phyloP scores from a whole-genome alignment of 2,888 invertebrate genomes.

The Drosophila fulvimacula region DNA sequence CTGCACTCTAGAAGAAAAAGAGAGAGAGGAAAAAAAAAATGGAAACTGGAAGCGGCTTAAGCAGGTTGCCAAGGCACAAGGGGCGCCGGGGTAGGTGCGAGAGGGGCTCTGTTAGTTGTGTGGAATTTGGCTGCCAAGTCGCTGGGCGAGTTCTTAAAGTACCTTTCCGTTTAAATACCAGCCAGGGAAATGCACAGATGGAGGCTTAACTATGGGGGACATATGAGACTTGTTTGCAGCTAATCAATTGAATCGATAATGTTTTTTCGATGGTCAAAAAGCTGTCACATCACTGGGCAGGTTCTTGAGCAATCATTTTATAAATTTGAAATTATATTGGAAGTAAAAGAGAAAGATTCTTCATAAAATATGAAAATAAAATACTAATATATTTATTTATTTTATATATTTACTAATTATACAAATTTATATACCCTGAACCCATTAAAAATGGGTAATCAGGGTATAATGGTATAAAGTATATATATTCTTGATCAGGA shows the following conservation, averaged over 20 bases:
- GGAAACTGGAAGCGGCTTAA: slow-evolving; percentile 34
- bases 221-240: slow-evolving; percentile 14
- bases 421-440: no score
- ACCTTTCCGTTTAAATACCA: slow-evolving; percentile 38
- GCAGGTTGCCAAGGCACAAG: slow-evolving; percentile 44
- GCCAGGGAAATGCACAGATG: background rate
- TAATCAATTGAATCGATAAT: slow-evolving; percentile 25
- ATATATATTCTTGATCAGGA: no score
- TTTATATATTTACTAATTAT: no score
- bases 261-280: background rate
- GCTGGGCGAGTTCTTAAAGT: slow-evolving; percentile 42
- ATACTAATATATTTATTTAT: no score
- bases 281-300: background rate
- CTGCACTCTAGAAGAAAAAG: slow-evolving; percentile 44
- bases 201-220: background rate
- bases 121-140: slow-evolving; percentile 44
- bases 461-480: no score
- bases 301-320: no score
- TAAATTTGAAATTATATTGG: no score
- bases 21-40: slow-evolving; percentile 9
- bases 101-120: slow-evolving; percentile 29
- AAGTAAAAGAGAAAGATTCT: no score
- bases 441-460: no score
- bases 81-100: background rate
- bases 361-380: no score